phyloP scores from a whole-genome alignment of 2,797 vertebrate species.

The Distichodus sexfasciatus region DNA sequence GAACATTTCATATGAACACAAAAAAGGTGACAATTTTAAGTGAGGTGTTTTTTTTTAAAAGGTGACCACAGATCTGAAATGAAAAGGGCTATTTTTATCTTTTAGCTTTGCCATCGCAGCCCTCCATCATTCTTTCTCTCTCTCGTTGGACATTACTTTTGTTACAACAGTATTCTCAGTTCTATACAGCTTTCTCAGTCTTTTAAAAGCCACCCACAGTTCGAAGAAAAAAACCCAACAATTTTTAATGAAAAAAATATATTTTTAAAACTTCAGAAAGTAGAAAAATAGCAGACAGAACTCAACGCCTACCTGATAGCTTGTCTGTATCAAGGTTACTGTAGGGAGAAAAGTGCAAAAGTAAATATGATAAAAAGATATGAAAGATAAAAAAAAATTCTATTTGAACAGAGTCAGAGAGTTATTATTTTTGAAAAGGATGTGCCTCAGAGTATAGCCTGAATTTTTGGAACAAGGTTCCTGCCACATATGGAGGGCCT shows the following conservation, averaged over 20 bases:
- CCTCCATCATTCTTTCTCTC: background rate
- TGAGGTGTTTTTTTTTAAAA: background rate
- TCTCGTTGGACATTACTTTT: too few species aligned
- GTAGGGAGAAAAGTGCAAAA: constrained; percentile 22
- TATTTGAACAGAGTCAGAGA: constrained; percentile 26
- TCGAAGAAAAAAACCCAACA: too few species aligned
- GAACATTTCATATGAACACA: background rate
- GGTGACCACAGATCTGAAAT: background rate
- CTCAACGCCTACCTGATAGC: constrained; percentile 48
- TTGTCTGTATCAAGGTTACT: constrained; percentile 49
- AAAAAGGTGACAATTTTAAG: background rate
- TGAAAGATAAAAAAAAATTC: constrained; percentile 48
- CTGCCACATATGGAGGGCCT: background rate
- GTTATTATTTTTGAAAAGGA: constrained; percentile 31
- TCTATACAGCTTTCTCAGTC: too few species aligned
- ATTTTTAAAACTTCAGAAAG: background rate
- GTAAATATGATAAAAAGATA: constrained; percentile 34
- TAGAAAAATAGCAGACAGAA: background rate
- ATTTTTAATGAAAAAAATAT: too few species aligned
- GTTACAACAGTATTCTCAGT: too few species aligned
- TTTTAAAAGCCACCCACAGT: too few species aligned
- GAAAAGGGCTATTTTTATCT: background rate
- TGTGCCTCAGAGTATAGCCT: background rate
- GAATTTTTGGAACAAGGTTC: background rate
- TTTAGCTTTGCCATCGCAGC: background rate